These are phyloP conservation scores for Thera obeliscata DNA, from an alignment of 2,888 invertebrate genomes.

Conservation along the genomic window DNA sequence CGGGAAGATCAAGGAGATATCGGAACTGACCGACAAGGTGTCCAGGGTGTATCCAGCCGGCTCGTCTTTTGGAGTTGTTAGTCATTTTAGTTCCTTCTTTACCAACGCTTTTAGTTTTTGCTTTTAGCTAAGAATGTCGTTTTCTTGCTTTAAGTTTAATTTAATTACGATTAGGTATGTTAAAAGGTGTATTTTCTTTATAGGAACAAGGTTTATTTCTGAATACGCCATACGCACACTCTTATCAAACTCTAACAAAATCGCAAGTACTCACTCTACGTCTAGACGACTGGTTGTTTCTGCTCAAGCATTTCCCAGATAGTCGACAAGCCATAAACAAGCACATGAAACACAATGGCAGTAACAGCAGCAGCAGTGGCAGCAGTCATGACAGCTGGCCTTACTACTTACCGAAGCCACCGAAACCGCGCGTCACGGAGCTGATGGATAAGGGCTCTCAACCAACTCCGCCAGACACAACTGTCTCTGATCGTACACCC, in stretches of 20 bases:
- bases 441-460: slow-evolving; percentile 22
- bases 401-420: slow-evolving; percentile 13
- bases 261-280: slow-evolving; percentile 65
- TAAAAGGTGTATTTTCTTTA: slow-evolving; percentile 1
- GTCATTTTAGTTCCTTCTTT: slow-evolving; percentile 10
- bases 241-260: slow-evolving; percentile 61
- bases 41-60: slow-evolving; percentile 51
- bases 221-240: slow-evolving; percentile 57
- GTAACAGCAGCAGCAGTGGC: background rate
- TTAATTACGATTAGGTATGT: background rate
- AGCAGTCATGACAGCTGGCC: slow-evolving; percentile 15
- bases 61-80: slow-evolving; percentile 66
- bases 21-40: slow-evolving; percentile 38
- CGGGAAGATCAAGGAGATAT: slow-evolving; percentile 58
- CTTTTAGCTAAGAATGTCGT: too few species aligned
- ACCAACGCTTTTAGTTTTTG: too few species aligned
- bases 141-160: too few species aligned
- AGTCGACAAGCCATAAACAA: slow-evolving; percentile 57
- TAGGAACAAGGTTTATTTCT: slow-evolving; percentile 66
- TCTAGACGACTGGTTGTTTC: slow-evolving; percentile 64
- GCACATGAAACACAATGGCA: slow-evolving; percentile 36
- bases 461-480: slow-evolving; percentile 8
- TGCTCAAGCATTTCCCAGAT: slow-evolving; percentile 64
- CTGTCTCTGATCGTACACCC: background rate
- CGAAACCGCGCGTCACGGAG: slow-evolving; percentile 23